These are phyloP conservation scores for Coregonus ussuriensis DNA, from an alignment of 2,797 vertebrate species.

Conservation along the genomic window DNA sequence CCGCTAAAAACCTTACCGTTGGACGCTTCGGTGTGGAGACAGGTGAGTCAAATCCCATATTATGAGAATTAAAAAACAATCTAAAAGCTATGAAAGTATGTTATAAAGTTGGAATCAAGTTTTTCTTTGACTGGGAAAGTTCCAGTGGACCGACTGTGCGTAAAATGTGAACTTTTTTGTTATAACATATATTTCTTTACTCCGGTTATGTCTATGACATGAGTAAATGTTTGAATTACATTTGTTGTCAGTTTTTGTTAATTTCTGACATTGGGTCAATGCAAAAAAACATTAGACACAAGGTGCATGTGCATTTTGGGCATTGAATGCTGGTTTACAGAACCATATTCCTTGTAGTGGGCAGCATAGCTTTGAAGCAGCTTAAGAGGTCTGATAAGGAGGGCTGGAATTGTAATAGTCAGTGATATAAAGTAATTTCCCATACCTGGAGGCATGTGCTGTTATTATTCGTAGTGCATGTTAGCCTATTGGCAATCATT, in stretches of 20 bases:
- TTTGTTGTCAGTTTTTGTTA: neutral
- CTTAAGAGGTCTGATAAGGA: neutral
- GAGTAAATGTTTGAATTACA: neutral
- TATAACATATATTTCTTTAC: neutral
- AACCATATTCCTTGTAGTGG: neutral
- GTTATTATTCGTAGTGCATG: neutral
- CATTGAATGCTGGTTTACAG: neutral
- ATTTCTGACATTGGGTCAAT: neutral
- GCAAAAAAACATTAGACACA: neutral
- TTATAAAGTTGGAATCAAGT: neutral
- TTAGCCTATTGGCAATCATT: neutral
- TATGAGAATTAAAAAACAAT: neutral
- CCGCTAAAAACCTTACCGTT: slow-evolving; percentile 19
- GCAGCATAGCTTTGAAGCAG: neutral
- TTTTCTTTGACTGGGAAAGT: neutral
- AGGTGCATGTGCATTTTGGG: neutral
- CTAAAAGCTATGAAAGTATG: neutral
- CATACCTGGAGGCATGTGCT: neutral
- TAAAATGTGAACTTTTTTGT: neutral
- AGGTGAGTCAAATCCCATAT: slow-evolving; percentile 61
- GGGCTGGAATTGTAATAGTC: neutral
- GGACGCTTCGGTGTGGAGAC: slow-evolving; percentile 40
- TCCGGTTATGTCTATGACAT: neutral
- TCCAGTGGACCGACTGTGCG: neutral
- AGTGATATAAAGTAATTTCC: neutral